These are phyloP conservation scores for Monomorium pharaonis DNA, from an alignment of 1,140 invertebrate genomes.

Conservation along the genomic window DNA sequence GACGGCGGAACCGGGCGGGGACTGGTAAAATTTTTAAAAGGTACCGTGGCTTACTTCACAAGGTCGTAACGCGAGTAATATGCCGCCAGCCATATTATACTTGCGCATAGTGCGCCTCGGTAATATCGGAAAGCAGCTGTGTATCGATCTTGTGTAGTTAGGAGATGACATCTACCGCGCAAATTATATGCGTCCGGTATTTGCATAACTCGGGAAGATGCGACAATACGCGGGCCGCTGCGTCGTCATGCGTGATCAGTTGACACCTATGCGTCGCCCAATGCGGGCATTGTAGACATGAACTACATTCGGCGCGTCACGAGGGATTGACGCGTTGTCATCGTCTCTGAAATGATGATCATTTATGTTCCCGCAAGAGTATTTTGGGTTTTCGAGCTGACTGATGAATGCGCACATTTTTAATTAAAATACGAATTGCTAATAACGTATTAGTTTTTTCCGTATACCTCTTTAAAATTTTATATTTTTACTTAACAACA, in stretches of 20 bases:
- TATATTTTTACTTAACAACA: too few relatives aligned
- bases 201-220: conserved; percentile 31
- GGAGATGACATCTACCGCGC: conserved; percentile 22
- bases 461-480: too few relatives aligned
- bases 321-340: conserved; percentile 1
- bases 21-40: conserved; percentile 30
- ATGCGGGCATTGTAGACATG: neutral
- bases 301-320: neutral
- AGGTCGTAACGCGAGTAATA: neutral
- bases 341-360: neutral
- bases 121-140: conserved; percentile 31
- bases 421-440: neutral
- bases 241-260: conserved; percentile 16
- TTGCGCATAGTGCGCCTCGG: neutral
- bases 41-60: neutral
- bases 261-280: neutral
- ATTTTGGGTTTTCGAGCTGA: neutral
- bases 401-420: neutral
- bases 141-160: conserved; percentile 46
- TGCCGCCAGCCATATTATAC: neutral
- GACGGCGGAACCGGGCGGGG: neutral
- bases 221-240: neutral
- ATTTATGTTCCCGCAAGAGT: neutral
- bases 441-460: too few relatives aligned
- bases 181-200: conserved; percentile 16